Conservation (phyloP, 2,888 invertebrate species). For the Diadromus collaris region DNA sequence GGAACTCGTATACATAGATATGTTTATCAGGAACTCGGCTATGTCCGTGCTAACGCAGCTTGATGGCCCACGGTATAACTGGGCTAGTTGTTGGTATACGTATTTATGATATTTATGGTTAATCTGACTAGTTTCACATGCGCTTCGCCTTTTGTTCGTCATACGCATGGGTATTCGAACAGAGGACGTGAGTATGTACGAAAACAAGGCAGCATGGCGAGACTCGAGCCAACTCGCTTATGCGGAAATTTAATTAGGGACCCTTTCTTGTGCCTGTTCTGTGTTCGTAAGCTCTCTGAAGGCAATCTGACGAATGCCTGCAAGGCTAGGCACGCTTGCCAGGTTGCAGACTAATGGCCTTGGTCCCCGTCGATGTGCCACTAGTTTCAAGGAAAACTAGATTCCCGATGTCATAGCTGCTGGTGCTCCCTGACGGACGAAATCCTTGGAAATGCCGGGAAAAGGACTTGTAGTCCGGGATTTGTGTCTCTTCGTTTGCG, state of each 20-base stretch:
- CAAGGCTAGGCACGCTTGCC: not conserved
- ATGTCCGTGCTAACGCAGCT: conserved; percentile 36
- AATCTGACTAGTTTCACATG: conserved; percentile 38
- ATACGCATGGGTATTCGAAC: conserved; percentile 5
- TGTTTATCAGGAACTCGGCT: conserved; percentile 21
- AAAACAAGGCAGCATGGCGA: not conserved
- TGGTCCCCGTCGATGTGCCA: not conserved
- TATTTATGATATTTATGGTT: conserved; percentile 55
- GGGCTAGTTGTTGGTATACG: conserved; percentile 6
- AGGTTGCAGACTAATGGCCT: not conserved
- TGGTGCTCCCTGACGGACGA: not conserved
- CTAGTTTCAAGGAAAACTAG: not conserved
- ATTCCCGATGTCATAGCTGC: not conserved
- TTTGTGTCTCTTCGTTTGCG: not conserved
- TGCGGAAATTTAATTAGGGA: not conserved
- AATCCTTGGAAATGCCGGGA: not conserved
- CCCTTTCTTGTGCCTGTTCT: not conserved
- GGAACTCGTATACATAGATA: conserved; percentile 3
- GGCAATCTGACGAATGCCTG: not conserved
- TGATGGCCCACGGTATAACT: conserved; percentile 35
- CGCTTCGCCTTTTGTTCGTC: conserved; percentile 36
- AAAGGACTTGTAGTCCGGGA: not conserved
- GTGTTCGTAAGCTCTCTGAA: not conserved
- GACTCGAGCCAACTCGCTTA: not conserved
- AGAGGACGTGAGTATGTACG: not conserved